Base-by-base conservation (phyloP, 1,140 invertebrate species). In the Leptinotarsa lineolata region DNA sequence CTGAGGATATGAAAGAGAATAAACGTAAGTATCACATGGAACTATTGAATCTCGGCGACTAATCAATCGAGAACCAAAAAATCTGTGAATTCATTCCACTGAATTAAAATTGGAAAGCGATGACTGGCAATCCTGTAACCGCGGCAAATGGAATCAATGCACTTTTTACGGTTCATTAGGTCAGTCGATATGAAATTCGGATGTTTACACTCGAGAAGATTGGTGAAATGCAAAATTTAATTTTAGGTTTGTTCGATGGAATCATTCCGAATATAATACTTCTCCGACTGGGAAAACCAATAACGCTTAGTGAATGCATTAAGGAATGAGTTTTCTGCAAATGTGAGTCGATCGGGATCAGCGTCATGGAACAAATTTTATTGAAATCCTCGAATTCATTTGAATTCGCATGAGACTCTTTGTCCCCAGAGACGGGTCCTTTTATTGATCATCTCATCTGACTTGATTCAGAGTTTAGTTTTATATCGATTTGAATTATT, bases 281-380 rank as follows among this genome's bases (percentile, higher is more conserved):
- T 64, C 61, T 30, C 21, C 39, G 22, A 18, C 60, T 63, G 20
- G 30, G 61, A 8, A 39, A 66, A 66, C 64, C 64, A 39, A 66
- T 66, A 66, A 39, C 64, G 22, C 15, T 66, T 44, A 44, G 64
- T 44, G 39, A 66, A 66, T 24, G 39, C 64, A 66, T 66, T 66
- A 66, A 20, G 64, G 11, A 39, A 66, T 66, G 64, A 66, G 30
- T 66, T 66, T 66, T 44, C 64, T 66, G 64, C 22, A 66, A 66
- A 66, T 66, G 64, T 66, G 64, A 66, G 18, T 44, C 39, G 15
- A 44, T 39, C 64, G 39, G 22, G 60, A 70, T 22, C 58, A 67
- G 58, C 68, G 63, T 71, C 61, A 74, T 60, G 18, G 63, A 46
- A 22, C n/a, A 71, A 69, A 74, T 54, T 54, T 18, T 54, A 54